phyloP scores from a whole-genome alignment of 2,888 invertebrate genomes.

The Clanis bilineata region DNA sequence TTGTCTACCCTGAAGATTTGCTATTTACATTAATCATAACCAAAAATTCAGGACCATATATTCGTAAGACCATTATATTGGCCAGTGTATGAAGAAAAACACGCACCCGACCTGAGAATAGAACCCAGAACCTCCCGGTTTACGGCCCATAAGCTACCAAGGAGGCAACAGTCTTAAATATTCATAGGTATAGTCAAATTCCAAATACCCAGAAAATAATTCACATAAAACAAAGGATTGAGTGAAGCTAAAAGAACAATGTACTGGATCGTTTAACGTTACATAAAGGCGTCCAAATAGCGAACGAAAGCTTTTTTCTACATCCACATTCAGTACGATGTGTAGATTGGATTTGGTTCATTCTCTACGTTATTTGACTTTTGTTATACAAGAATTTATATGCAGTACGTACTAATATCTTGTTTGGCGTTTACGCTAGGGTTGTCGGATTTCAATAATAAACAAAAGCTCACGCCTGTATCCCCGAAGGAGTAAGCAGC shows the following conservation, averaged over 20 bases:
- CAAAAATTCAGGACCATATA: no score
- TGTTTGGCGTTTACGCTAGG: neutral
- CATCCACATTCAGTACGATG: neutral
- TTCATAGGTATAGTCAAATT: neutral
- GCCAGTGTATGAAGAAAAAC: no score
- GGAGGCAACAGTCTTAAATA: neutral
- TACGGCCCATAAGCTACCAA: no score
- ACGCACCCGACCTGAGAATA: no score
- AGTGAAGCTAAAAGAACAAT: neutral
- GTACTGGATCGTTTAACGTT: neutral
- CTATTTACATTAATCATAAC: no score
- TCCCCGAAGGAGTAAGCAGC: no score
- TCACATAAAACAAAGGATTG: neutral
- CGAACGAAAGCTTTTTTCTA: neutral
- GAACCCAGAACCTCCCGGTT: no score
- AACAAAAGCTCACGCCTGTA: no score
- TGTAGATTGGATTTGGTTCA: conserved; percentile 10
- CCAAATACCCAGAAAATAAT: neutral
- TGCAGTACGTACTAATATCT: neutral
- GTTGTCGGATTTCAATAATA: neutral
- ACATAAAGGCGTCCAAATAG: neutral
- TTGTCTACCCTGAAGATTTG: no score
- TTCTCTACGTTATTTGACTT: conserved; percentile 2
- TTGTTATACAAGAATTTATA: conserved; percentile 1
- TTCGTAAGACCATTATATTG: no score